phyloP scores from a whole-genome alignment of 2,888 invertebrate genomes.

The Machimus atricapillus region DNA sequence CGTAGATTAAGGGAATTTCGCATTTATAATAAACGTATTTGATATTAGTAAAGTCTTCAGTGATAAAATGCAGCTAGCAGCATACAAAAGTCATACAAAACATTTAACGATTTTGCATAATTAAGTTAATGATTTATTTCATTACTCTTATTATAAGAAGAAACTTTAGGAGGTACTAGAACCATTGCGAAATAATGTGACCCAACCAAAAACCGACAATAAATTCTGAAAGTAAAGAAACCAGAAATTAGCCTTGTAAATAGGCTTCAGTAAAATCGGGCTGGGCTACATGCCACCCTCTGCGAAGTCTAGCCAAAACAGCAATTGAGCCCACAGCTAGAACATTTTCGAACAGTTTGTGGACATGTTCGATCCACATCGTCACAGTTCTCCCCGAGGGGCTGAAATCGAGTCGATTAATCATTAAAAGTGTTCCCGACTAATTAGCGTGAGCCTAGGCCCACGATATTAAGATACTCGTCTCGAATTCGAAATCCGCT shows the following conservation, averaged over 20 bases:
- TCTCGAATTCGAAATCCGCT: not conserved
- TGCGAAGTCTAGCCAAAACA: not conserved
- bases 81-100: no score
- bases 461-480: not conserved
- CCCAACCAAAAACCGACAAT: not conserved
- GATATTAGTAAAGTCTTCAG: no score
- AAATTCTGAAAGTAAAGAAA: not conserved
- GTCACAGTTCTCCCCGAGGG: not conserved
- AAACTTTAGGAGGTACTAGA: not conserved
- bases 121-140: not conserved
- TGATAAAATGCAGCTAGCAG: no score
- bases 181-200: not conserved
- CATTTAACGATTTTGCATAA: no score
- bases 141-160: not conserved
- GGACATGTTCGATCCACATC: not conserved
- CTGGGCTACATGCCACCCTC: not conserved
- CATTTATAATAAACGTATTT: no score
- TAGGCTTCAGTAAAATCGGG: not conserved
- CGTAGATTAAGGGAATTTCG: no score
- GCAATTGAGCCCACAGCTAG: not conserved
- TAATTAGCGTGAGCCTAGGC: not conserved
- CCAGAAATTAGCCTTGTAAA: not conserved
- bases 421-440: not conserved
- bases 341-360: not conserved
- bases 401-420: not conserved